A percentile compares a stretch with the other conserved stretches of the same genome.
Evolutionary conservation across 2,888 invertebrate species (phyloP).

Genomic region (Protophormia terraenovae): DNA sequence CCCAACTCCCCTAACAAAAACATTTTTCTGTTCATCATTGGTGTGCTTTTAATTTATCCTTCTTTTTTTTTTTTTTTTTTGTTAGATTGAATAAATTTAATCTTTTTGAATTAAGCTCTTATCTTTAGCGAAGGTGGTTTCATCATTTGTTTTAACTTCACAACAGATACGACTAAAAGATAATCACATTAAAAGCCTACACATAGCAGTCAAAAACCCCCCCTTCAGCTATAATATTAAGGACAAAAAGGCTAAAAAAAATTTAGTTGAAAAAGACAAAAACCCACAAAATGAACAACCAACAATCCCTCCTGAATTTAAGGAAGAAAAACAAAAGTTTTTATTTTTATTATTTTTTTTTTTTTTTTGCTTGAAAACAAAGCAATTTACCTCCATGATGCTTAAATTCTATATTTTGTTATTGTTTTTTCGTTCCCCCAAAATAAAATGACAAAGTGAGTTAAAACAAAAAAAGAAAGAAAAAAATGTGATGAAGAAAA

Average conservation of each 20-base stretch:
- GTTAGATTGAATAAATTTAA: constrained; percentile 63
- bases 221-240: not conserved
- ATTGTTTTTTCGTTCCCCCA: not conserved
- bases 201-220: not conserved
- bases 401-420: constrained; percentile 8
- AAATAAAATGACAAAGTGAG: constrained; percentile 57
- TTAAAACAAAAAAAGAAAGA: not conserved
- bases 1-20: not conserved
- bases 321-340: constrained; percentile 6
- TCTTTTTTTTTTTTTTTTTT: no score
- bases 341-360: not conserved
- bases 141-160: constrained; percentile 64
- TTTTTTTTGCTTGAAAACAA: constrained; percentile 30
- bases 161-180: constrained; percentile 45
- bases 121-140: constrained; percentile 54
- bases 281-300: constrained; percentile 57
- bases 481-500: constrained; percentile 45
- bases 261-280: not conserved
- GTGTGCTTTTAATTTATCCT: constrained; percentile 15
- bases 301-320: constrained; percentile 44
- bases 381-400: constrained; percentile 62
- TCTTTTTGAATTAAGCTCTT: constrained; percentile 64
- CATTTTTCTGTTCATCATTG: not conserved
- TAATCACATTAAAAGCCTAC: constrained; percentile 68
- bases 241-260: constrained; percentile 26